Evolutionary conservation across 2,888 invertebrate species (phyloP).

Genomic region (Xylota sylvarum): DNA sequence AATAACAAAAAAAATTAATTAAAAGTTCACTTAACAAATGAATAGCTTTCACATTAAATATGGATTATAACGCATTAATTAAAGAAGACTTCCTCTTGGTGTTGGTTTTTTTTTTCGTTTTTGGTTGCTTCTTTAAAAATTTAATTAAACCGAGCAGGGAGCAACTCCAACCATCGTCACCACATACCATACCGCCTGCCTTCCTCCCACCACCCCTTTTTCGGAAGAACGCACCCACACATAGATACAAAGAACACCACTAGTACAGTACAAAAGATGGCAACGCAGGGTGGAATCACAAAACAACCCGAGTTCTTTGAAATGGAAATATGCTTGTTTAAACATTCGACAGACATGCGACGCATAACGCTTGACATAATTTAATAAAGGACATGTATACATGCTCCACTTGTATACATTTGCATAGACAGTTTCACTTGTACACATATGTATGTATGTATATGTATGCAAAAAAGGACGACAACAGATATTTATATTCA

Average conservation of each 20-base stretch:
- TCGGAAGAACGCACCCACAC: background rate
- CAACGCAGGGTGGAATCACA: conserved; percentile 17
- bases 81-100: conserved; percentile 18
- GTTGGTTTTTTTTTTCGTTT: conserved; percentile 1
- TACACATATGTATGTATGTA: too few species aligned
- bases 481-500: conserved; percentile 64
- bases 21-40: conserved; percentile 45
- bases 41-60: conserved; percentile 55
- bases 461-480: conserved; percentile 36
- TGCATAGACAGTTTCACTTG: conserved; percentile 55
- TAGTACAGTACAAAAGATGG: conserved; percentile 13
- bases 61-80: conserved; percentile 70
- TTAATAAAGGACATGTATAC: conserved; percentile 75
- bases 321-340: conserved; percentile 77
- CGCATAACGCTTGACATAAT: conserved; percentile 77
- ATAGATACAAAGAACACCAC: background rate
- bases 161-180: conserved; percentile 23
- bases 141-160: conserved; percentile 52
- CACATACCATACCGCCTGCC: conserved; percentile 6
- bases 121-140: conserved; percentile 35
- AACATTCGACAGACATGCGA: conserved; percentile 77
- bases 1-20: conserved; percentile 21
- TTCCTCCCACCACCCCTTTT: background rate
- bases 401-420: conserved; percentile 70
- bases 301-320: conserved; percentile 63